These are phyloP conservation scores for Piaya cayana DNA, from an alignment of 2,113 vertebrate species.

Conservation along the genomic window DNA sequence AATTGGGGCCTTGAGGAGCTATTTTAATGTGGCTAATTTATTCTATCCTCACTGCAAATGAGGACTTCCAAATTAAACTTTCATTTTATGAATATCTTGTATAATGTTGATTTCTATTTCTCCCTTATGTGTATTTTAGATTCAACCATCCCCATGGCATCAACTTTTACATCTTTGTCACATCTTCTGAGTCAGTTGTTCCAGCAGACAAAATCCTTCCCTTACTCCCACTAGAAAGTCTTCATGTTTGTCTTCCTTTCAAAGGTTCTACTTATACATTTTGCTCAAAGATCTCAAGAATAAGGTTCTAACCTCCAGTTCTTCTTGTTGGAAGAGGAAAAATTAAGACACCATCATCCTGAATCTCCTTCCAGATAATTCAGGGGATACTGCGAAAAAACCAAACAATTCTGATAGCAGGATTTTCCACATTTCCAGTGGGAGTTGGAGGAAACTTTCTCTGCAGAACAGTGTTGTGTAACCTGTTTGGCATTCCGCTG, in stretches of 20 bases:
- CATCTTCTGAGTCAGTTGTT: neutral
- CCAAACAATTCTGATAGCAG: neutral
- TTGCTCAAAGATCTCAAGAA: neutral
- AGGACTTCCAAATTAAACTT: neutral
- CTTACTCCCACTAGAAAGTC: neutral
- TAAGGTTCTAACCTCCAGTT: neutral
- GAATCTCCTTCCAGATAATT: conserved; percentile 3
- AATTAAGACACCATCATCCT: neutral
- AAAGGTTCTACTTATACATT: neutral
- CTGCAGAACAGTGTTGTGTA: neutral
- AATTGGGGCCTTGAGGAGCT: neutral
- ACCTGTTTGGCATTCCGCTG: neutral
- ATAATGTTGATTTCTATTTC: neutral
- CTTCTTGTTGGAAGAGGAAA: neutral
- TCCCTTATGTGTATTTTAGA: conserved; percentile 50
- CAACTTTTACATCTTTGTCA: conserved; percentile 30
- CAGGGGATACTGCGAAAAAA: neutral
- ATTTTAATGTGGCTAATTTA: neutral
- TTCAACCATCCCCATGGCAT: conserved; percentile 23
- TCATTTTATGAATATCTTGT: neutral
- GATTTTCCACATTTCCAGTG: neutral
- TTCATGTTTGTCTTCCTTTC: conserved; percentile 12
- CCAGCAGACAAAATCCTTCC: neutral
- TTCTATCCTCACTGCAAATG: neutral
- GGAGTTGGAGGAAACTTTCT: neutral